These are phyloP conservation scores for Ctenochaetus hawaiiensis DNA, from an alignment of 2,797 vertebrate species.

Conservation along the genomic window DNA sequence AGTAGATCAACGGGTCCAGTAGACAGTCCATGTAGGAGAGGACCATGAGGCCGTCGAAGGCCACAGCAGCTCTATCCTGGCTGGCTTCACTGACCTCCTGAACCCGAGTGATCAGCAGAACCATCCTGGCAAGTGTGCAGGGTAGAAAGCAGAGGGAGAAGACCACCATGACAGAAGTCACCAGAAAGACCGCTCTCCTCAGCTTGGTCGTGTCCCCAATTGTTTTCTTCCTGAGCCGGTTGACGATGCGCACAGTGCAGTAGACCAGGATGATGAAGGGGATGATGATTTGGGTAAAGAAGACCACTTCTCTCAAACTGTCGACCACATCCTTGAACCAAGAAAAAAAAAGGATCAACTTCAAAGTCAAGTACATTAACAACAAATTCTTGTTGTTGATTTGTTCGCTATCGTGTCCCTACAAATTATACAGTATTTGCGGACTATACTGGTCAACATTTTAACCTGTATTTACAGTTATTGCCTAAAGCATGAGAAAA, in stretches of 20 bases:
- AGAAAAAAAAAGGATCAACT: constrained; percentile 8
- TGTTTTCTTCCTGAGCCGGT: constrained; percentile 68
- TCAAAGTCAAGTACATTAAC: neutral
- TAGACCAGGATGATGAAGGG: constrained; percentile 82
- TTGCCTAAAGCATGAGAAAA: neutral
- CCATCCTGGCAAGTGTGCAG: constrained; percentile 70
- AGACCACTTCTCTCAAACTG: constrained; percentile 64
- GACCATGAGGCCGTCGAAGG: constrained; percentile 83
- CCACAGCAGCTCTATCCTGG: constrained; percentile 47
- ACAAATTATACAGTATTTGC: neutral
- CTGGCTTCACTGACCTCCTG: accelerated
- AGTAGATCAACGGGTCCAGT: constrained; percentile 85
- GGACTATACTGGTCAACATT: neutral
- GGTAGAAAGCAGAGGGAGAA: constrained; percentile 83
- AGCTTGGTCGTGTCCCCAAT: constrained; percentile 77
- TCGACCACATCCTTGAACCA: constrained; percentile 39
- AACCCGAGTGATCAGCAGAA: constrained; percentile 57
- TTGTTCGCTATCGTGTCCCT: neutral
- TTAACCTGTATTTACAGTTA: neutral
- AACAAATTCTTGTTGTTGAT: neutral
- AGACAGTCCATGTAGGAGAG: constrained; percentile 85
- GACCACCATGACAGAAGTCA: constrained; percentile 72
- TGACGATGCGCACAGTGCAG: constrained; percentile 73
- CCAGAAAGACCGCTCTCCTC: constrained; percentile 65
- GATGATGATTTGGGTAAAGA: constrained; percentile 81